phyloP scores from a whole-genome alignment of 2,888 invertebrate species.

The Lepidonotus clava region DNA sequence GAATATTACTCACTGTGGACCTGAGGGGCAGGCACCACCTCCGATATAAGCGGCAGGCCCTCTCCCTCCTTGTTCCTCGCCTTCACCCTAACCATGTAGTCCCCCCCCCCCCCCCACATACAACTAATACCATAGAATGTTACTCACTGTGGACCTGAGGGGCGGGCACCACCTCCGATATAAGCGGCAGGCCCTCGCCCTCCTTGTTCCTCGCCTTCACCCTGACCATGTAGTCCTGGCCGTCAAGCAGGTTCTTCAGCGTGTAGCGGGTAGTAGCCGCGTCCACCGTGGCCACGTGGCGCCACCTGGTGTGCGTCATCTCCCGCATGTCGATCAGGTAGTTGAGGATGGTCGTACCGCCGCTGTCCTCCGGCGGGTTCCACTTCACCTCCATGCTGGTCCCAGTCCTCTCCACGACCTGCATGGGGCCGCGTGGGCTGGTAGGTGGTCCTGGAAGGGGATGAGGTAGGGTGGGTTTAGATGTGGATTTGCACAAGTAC shows the following conservation, averaged over 20 bases:
- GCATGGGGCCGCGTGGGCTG: constrained; percentile 91
- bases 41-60: constrained; percentile 63
- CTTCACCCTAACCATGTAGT: constrained; percentile 78
- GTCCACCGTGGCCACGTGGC: constrained; percentile 89
- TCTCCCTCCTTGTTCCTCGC: constrained; percentile 70
- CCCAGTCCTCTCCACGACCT: constrained; percentile 71
- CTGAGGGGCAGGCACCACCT: constrained; percentile 55
- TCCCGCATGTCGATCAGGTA: constrained; percentile 75
- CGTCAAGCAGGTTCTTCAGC: constrained; percentile 63
- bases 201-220: constrained; percentile 73
- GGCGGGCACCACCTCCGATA: constrained; percentile 58
- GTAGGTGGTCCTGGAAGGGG: constrained; percentile 82
- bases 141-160: constrained; percentile 45
- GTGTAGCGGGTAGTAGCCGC: constrained; percentile 59
- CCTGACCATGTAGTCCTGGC: constrained; percentile 78
- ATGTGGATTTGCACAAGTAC: no score
- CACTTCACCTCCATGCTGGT: constrained; percentile 77
- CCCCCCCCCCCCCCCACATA: no score
- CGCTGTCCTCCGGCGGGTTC: constrained; percentile 80
- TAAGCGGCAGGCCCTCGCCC: constrained; percentile 65
- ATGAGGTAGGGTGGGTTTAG: not conserved
- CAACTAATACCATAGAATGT: not conserved
- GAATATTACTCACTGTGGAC: constrained; percentile 41
- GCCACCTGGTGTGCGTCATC: constrained; percentile 90
- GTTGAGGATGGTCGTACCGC: constrained; percentile 77